Conservation (phyloP, 2,888 invertebrate genomes). For the Willowsia nigromaculata region DNA sequence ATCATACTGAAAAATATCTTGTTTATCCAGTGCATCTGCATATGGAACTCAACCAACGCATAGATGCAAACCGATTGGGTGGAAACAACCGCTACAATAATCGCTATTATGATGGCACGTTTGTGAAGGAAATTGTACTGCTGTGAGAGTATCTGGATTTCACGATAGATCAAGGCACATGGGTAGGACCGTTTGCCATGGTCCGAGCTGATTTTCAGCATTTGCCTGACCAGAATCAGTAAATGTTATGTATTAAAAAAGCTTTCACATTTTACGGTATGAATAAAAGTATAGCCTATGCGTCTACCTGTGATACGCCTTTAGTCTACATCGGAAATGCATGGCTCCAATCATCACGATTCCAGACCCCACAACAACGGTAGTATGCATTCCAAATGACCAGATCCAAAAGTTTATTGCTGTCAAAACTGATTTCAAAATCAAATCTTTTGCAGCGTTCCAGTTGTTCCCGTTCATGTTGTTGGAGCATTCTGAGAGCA, state of each 20-base stretch:
- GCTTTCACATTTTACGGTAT: background rate
- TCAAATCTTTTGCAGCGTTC: background rate
- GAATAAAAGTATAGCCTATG: background rate
- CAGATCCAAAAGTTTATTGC: constrained; percentile 49
- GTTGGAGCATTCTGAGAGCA: constrained; percentile 12
- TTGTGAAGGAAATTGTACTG: constrained; percentile 34
- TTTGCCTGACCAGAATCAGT: background rate
- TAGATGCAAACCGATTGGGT: constrained; percentile 50
- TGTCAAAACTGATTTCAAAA: background rate
- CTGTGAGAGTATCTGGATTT: constrained; percentile 30
- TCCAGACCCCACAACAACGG: constrained; percentile 43
- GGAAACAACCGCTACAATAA: constrained; percentile 26
- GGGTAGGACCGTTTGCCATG: background rate
- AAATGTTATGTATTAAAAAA: too few species aligned
- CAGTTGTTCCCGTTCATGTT: background rate
- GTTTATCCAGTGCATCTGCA: constrained; percentile 14
- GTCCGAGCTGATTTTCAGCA: background rate
- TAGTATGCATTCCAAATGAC: constrained; percentile 58
- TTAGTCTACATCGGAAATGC: constrained; percentile 33
- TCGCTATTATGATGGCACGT: background rate
- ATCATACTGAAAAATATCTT: constrained; percentile 45
- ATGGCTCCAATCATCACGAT: constrained; percentile 50
- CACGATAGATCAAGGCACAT: constrained; percentile 11
- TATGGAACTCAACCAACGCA: constrained; percentile 10
- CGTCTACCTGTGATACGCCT: background rate